These are phyloP conservation scores for Macaca nemestrina DNA, from an alignment of 2,113 vertebrate species.

Conservation along the genomic window DNA sequence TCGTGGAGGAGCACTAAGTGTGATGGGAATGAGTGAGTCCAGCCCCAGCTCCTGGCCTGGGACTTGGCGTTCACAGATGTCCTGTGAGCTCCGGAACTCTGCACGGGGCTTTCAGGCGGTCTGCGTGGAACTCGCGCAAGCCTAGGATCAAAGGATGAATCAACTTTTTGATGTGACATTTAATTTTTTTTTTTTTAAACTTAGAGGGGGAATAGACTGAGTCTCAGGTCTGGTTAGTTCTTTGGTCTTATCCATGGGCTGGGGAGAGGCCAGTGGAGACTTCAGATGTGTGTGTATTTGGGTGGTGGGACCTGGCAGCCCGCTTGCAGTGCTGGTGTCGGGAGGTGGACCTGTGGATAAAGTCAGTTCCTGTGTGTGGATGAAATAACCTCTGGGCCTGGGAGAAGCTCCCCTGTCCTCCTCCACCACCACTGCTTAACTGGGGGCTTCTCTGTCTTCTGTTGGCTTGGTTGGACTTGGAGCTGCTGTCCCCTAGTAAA, in stretches of 20 bases:
- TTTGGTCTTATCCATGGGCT: constrained; percentile 59
- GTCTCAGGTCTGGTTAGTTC: constrained; percentile 68
- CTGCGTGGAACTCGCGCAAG: constrained; percentile 74
- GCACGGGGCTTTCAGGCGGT: constrained; percentile 72
- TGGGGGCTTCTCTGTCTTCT: constrained; percentile 67
- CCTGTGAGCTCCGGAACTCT: constrained; percentile 68
- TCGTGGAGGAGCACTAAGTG: neutral
- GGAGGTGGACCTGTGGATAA: neutral
- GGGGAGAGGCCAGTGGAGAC: constrained; percentile 10
- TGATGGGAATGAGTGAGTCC: constrained; percentile 10
- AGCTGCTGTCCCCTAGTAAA: neutral
- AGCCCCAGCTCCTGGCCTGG: constrained; percentile 51
- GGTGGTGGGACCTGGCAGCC: neutral
- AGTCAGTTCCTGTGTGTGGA: neutral
- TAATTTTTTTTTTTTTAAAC: constrained; percentile 76
- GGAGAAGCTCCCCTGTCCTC: neutral
- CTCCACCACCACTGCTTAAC: neutral
- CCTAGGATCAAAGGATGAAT: constrained; percentile 77
- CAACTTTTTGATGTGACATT: constrained; percentile 81
- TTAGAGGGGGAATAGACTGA: constrained; percentile 69
- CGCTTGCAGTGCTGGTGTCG: neutral
- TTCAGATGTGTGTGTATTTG: constrained; percentile 12
- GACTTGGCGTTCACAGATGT: constrained; percentile 70
- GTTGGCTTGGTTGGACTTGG: neutral
- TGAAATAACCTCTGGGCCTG: neutral